Evolutionary conservation across 1,140 invertebrate genomes (phyloP).

Genomic region (Drosophila teissieri): DNA sequence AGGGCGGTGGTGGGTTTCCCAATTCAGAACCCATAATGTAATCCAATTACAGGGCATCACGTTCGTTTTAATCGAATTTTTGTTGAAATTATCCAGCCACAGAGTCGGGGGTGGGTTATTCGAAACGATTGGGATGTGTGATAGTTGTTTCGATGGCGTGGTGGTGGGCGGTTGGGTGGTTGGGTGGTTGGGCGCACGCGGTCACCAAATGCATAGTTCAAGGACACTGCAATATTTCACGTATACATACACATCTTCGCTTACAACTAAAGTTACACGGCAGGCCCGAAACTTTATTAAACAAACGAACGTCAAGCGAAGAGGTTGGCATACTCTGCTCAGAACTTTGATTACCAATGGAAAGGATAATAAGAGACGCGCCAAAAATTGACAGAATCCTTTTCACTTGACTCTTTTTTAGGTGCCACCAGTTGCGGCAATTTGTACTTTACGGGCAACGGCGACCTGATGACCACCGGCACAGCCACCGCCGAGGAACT

Average conservation of each 20-base stretch:
- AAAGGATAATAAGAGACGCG: background rate
- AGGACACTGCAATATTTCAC: slow-evolving; percentile 77
- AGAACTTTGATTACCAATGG: background rate
- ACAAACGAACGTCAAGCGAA: slow-evolving; percentile 47
- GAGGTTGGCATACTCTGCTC: slow-evolving; percentile 29
- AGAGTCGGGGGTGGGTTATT: slow-evolving; percentile 47
- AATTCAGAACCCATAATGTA: slow-evolving; percentile 62
- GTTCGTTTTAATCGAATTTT: slow-evolving; percentile 72
- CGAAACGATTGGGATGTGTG: slow-evolving; percentile 17
- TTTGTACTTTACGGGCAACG: slow-evolving; percentile 80
- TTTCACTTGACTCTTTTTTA: slow-evolving; percentile 21
- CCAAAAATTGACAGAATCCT: background rate
- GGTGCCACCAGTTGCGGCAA: slow-evolving; percentile 81
- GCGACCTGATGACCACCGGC: slow-evolving; percentile 79
- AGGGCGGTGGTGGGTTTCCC: slow-evolving; percentile 8
- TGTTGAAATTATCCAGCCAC: slow-evolving; percentile 61
- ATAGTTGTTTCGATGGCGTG: slow-evolving; percentile 1
- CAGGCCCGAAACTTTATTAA: slow-evolving; percentile 66
- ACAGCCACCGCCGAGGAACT: slow-evolving; percentile 76
- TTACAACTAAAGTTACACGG: slow-evolving; percentile 36
- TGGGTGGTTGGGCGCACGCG: slow-evolving; percentile 12
- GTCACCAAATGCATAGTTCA: slow-evolving; percentile 78
- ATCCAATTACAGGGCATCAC: slow-evolving; percentile 61
- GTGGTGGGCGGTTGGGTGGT: slow-evolving; percentile 9
- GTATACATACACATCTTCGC: slow-evolving; percentile 67